phyloP scores from a whole-genome alignment of 2,113 vertebrate species.

The Penelope pileata region DNA sequence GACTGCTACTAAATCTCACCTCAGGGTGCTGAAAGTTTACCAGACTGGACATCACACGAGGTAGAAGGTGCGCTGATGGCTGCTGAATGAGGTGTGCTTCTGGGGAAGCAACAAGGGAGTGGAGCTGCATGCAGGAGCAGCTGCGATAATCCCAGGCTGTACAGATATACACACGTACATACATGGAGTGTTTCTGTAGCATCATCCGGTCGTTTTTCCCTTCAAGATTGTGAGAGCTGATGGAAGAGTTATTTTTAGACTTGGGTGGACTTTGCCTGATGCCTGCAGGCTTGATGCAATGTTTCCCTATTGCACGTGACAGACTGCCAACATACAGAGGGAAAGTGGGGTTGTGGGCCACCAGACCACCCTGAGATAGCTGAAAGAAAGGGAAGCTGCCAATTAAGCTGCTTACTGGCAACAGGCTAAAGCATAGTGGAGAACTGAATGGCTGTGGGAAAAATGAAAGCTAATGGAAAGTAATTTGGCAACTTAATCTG shows the following conservation, averaged over 20 bases:
- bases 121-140: not conserved
- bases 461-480: conserved; percentile 60
- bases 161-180: rapidly evolving
- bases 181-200: rapidly evolving
- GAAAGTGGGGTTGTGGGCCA: not conserved
- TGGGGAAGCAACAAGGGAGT: not conserved
- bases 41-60: rapidly evolving
- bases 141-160: not conserved
- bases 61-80: rapidly evolving
- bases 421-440: not conserved
- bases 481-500: conserved; percentile 58
- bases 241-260: not conserved
- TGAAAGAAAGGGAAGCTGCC: not conserved
- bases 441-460: conserved; percentile 15
- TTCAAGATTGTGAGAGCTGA: not conserved
- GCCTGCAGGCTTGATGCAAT: not conserved
- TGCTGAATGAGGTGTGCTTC: rapidly evolving
- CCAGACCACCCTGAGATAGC: not conserved
- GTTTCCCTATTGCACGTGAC: not conserved
- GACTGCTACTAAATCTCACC: not conserved
- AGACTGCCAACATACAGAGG: not conserved
- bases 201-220: rapidly evolving
- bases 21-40: not conserved
- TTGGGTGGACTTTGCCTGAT: not conserved
- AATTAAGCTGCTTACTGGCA: conserved; percentile 1